phyloP scores from a whole-genome alignment of 2,797 vertebrate species.

The Mus minutoides region DNA sequence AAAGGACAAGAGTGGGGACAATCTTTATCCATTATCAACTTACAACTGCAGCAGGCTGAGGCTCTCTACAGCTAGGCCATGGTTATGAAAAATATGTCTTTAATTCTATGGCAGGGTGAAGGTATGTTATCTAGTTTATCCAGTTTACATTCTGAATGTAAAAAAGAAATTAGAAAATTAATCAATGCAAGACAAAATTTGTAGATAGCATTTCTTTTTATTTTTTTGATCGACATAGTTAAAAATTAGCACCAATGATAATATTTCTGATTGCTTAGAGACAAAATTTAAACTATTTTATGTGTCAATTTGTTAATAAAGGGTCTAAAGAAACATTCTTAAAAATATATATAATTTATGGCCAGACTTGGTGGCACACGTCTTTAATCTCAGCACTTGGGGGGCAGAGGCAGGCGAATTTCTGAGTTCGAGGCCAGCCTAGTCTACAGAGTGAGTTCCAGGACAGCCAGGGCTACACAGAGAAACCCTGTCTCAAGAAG shows the following conservation, averaged over 20 bases:
- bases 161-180: slow-evolving; percentile 37
- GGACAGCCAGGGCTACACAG: no score
- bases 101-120: background rate
- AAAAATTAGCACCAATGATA: background rate
- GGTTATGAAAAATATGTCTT: slow-evolving; percentile 8
- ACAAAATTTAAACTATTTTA: background rate
- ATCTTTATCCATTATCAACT: background rate
- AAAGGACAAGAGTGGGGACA: background rate
- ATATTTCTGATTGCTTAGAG: background rate
- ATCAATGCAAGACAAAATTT: slow-evolving; percentile 29
- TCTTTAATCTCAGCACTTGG: no score
- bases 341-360: no score
- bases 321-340: background rate
- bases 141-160: slow-evolving; percentile 18
- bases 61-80: background rate
- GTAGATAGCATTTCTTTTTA: background rate
- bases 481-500: no score
- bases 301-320: background rate
- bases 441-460: no score
- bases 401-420: no score
- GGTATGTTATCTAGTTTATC: background rate
- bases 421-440: no score
- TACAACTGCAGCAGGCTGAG: background rate
- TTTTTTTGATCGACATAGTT: slow-evolving; percentile 1
- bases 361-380: no score